These are phyloP conservation scores for Drosophila subpulchrella DNA, from an alignment of 1,140 invertebrate genomes.

Conservation along the genomic window DNA sequence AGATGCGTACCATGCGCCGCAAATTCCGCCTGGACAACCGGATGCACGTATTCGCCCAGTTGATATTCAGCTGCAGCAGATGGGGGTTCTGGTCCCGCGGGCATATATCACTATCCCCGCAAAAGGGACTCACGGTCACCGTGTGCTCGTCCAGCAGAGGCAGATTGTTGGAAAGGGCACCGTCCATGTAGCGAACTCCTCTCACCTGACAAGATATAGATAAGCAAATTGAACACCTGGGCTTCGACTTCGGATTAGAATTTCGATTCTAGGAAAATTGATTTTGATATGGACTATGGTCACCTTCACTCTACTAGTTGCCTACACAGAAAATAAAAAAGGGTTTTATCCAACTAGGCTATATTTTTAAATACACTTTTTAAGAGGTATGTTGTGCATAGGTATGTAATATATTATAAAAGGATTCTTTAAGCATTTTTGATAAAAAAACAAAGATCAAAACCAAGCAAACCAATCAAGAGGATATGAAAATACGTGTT, in stretches of 20 bases:
- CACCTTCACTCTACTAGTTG: too few relatives aligned
- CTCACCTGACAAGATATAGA: conserved; percentile 86
- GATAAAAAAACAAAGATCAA: too few relatives aligned
- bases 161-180: conserved; percentile 97
- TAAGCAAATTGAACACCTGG: neutral
- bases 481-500: too few relatives aligned
- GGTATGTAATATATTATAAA: too few relatives aligned
- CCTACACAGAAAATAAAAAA: too few relatives aligned
- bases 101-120: conserved; percentile 99
- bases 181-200: conserved; percentile 97
- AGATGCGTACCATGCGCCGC: conserved; percentile 93
- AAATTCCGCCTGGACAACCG: conserved; percentile 96
- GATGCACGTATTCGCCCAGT: conserved; percentile 97
- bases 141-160: conserved; percentile 97
- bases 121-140: conserved; percentile 98
- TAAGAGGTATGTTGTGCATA: too few relatives aligned
- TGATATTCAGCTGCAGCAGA: conserved; percentile 90
- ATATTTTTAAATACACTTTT: too few relatives aligned
- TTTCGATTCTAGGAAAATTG: neutral
- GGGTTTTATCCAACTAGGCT: too few relatives aligned
- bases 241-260: neutral
- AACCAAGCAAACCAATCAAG: too few relatives aligned
- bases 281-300: neutral
- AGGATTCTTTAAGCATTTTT: too few relatives aligned
- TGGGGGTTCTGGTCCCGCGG: conserved; percentile 94